These are phyloP conservation scores for Serranus cabrilla DNA, from an alignment of 2,797 vertebrate genomes.

Conservation along the genomic window DNA sequence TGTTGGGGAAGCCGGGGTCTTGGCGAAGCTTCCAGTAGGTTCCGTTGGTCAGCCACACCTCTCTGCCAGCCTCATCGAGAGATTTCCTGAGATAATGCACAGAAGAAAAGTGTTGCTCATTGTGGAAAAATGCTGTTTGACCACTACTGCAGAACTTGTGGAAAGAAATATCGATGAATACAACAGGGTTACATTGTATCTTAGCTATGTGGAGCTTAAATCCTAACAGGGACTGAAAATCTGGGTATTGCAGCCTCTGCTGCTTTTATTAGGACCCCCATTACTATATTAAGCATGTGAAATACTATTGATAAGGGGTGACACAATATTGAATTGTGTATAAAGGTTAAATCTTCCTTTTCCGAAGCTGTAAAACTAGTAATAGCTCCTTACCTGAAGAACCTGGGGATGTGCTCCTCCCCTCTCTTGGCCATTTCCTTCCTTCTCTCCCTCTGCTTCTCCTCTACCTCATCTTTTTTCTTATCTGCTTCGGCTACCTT, in stretches of 20 bases:
- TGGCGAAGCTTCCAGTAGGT: slow-evolving; percentile 92
- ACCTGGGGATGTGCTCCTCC: slow-evolving; percentile 89
- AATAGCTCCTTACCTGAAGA: slow-evolving; percentile 88
- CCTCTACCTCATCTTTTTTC: slow-evolving; percentile 92
- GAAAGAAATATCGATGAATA: no score
- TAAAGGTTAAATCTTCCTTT: neutral
- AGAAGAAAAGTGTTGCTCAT: neutral
- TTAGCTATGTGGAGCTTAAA: neutral
- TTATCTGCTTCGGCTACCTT: slow-evolving; percentile 90
- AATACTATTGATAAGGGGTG: neutral
- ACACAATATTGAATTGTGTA: neutral
- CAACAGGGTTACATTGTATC: no score
- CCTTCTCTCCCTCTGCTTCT: slow-evolving; percentile 91
- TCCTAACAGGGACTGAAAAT: neutral
- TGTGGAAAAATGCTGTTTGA: no score
- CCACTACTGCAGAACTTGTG: no score
- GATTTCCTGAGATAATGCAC: slow-evolving; percentile 79
- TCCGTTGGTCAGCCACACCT: slow-evolving; percentile 90
- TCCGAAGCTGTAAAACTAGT: neutral
- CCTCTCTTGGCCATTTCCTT: slow-evolving; percentile 91
- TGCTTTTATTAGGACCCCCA: neutral
- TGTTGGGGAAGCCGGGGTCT: slow-evolving; percentile 88
- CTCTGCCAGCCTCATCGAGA: slow-evolving; percentile 84
- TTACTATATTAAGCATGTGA: neutral
- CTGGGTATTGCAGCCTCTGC: neutral